Evolutionary conservation across 2,797 vertebrate genomes (phyloP).

Genomic region (Tokudaia tokunoshimensis): DNA sequence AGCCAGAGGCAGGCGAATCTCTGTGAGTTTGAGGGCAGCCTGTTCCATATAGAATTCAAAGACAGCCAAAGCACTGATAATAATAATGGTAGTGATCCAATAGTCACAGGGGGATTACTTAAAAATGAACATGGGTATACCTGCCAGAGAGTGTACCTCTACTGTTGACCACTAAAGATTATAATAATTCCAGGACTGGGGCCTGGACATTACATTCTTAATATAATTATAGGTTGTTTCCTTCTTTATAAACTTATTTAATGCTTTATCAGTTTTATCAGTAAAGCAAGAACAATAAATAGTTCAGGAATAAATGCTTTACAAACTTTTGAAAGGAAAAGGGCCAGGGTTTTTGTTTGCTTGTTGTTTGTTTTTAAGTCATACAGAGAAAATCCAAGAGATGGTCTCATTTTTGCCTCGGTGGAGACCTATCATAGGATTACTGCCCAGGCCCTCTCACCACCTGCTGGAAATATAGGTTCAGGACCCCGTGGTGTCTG

Average conservation of each 20-base stretch:
- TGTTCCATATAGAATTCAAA: not conserved
- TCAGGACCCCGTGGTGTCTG: constrained; percentile 89
- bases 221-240: not conserved
- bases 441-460: constrained; percentile 87
- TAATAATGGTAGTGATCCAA: not conserved
- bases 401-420: constrained; percentile 75
- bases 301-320: not conserved
- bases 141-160: not conserved
- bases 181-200: not conserved
- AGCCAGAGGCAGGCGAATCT: not conserved
- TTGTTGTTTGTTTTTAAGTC: not conserved
- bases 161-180: not conserved
- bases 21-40: no score
- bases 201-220: not conserved
- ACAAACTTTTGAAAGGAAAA: not conserved
- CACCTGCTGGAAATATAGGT: constrained; percentile 85
- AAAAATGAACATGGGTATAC: not conserved
- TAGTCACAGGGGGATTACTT: not conserved
- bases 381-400: not conserved
- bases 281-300: not conserved
- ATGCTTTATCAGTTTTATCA: not conserved
- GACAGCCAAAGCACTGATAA: not conserved
- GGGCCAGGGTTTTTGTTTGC: not conserved
- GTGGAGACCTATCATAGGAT: constrained; percentile 81
- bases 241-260: not conserved